Conservation (phyloP, 1,140 invertebrate species). For the Drosophila kurseongensis region DNA sequence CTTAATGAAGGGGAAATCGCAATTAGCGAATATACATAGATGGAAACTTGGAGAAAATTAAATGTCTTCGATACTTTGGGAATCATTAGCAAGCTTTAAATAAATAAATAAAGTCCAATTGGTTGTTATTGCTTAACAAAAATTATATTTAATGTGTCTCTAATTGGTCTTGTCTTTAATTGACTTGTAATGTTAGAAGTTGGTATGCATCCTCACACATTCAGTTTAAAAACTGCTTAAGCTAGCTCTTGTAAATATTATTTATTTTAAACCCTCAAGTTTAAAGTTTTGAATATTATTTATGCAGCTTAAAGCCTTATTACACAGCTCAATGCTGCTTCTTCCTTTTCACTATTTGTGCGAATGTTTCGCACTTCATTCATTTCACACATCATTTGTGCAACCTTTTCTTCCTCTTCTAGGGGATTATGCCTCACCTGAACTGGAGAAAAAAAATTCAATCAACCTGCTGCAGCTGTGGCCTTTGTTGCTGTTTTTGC, state of each 20-base stretch:
- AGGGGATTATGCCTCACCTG: constrained; percentile 34
- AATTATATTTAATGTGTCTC: no score
- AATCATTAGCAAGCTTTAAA: background rate
- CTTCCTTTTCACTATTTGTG: constrained; percentile 16
- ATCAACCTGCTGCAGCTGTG: constrained; percentile 41
- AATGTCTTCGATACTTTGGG: constrained; percentile 1
- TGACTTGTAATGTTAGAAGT: no score
- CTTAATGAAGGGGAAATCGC: constrained; percentile 2
- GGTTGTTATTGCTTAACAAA: no score
- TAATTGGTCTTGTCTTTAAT: no score
- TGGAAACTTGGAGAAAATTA: background rate
- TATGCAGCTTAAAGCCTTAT: constrained; percentile 5
- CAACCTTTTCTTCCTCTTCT: constrained; percentile 22
- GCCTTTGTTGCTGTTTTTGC: constrained; percentile 10
- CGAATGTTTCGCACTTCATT: constrained; percentile 39
- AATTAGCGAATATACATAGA: constrained; percentile 10
- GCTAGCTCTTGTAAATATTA: no score
- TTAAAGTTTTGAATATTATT: background rate
- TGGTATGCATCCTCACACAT: no score
- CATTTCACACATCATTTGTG: constrained; percentile 44
- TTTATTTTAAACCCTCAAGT: no score
- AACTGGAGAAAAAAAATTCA: constrained; percentile 35
- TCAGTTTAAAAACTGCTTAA: no score
- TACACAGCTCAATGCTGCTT: background rate
- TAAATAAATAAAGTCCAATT: no score